Evolutionary conservation across 2,797 vertebrate species (phyloP), one percentile per base, ranked within the genome.

Genomic region (Pantherophis alleghaniensis): DNA sequence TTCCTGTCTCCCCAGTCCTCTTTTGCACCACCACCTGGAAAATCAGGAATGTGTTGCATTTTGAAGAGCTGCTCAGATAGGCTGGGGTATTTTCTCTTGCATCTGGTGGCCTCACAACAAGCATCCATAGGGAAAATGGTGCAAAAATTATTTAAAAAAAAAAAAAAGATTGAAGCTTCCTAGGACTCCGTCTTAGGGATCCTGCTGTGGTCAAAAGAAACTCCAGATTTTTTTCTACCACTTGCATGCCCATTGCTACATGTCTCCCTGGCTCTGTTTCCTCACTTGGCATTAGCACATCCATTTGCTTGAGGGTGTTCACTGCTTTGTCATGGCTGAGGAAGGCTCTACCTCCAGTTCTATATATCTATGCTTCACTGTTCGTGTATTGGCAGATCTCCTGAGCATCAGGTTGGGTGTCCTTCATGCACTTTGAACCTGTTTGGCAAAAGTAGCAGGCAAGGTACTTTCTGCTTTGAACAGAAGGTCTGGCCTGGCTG

Each of bases 181-280:
- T 32, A 24, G 56, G 42, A 18, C 12, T n/a, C 13, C 9, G 10
- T 13, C 16, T 7, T 24, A 18, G 16, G 18, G 22, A 11, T 61
- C 66, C 28, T 20, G 37, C 32, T 86, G 2, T 7, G 42, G 55
- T 60, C 61, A 91, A 87, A 91, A 79, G 22, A 88, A 26, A 24
- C 53, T 69, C 28, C 12, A n/a, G 86, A 55, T 79, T 88, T n/a
- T n/a, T 66, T 24, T 2, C 24, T 7, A 16, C 16, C 57, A 37
- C 69, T 88, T 88, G 37, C 24, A 56, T 18, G 42, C 91, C 32
- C 87, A 89, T 51, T 37, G 22, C 7, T 11, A 16, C 55, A 51
- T 63, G n/a, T 32, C 0, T 0, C 92, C 1, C 26, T 91, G 94
- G 96, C 95, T 97, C 94, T 42, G 95, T 96, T 56, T 95, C 94